Base-by-base conservation (phyloP, 2,888 invertebrate species). In the Chloromyia formosa region DNA sequence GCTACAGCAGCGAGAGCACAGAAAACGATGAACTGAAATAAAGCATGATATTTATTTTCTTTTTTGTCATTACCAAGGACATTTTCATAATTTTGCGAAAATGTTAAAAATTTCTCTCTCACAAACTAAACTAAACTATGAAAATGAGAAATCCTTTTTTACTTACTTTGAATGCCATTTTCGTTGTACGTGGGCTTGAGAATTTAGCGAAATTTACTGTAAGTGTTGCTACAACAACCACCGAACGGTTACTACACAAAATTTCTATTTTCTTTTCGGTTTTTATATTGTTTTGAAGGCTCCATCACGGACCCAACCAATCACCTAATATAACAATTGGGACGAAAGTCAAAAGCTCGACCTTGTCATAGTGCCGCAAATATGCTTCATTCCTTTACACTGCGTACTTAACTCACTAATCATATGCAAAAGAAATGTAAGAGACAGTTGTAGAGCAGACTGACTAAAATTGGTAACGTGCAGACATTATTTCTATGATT, bases 161-260 rank as follows among this genome's bases (percentile, higher is more conserved):
- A 2, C 73, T 49, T 73, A 73, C 73, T 53, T 73, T 73, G 27
- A 73, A 73, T 73, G 73, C 73, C 73, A 73, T 73, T 61, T 62
- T 62, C n/a, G n/a, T n/a, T n/a, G n/a, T 18, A 40, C 20, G 23
- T 4, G 7, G 27, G 27, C 27, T 35, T 35, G 7, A 35, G 27
- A 35, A 35, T n/a, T 60, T 69, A 22, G 1, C 23, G 56, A 18
- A 27, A 35, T 18, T 69, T 16, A 35, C 61, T 27, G 61, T 20
- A 56, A 18, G 66, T 66, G 22, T 45, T 49, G 12, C 45, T 49
- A 10, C 66, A 54, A 56, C 69, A 54, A 27, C 22, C 35, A 56
- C 69, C 54, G 23, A 69, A 54, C 27, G 56, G 16, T 45, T 35
- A 56, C 69, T 69, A 56, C 54, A 69, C 54, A n/a, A 4, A 54